Evolutionary conservation across 2,113 vertebrate species (phyloP).

Genomic region (Otis tarda): DNA sequence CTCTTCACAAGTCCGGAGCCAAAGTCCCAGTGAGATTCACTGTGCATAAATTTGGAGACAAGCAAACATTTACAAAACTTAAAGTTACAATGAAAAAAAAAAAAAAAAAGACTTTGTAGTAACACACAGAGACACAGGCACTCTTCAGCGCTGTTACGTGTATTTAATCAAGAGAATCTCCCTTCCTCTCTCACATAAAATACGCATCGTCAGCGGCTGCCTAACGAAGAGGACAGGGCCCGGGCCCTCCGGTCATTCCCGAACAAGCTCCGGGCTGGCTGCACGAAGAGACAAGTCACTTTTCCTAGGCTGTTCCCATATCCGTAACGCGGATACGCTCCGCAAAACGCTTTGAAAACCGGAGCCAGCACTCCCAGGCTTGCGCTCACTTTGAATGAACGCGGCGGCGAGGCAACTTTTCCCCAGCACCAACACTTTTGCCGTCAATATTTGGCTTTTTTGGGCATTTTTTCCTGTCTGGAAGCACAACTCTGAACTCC

Average conservation of each 20-base stretch:
- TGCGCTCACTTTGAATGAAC: neutral
- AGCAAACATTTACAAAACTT: neutral
- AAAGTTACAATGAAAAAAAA: neutral
- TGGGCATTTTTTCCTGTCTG: neutral
- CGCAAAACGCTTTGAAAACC: neutral
- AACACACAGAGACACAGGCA: fast-evolving
- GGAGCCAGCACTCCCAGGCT: neutral
- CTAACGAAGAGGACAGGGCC: neutral
- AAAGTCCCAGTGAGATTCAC: neutral
- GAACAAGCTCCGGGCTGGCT: neutral
- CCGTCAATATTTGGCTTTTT: neutral
- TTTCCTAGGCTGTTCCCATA: neutral
- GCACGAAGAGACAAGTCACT: neutral
- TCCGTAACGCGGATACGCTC: fast-evolving
- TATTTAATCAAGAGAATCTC: neutral
- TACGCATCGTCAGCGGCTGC: neutral
- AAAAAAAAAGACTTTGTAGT: neutral
- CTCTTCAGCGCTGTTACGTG: neutral
- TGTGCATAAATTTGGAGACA: neutral
- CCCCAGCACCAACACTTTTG: neutral
- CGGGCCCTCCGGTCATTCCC: neutral
- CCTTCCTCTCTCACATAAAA: neutral
- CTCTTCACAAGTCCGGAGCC: neutral
- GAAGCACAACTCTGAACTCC: neutral
- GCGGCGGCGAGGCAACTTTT: neutral